These are phyloP conservation scores for Oscheius sp. DNA, from an alignment of 2,888 invertebrate species.

Conservation along the genomic window DNA sequence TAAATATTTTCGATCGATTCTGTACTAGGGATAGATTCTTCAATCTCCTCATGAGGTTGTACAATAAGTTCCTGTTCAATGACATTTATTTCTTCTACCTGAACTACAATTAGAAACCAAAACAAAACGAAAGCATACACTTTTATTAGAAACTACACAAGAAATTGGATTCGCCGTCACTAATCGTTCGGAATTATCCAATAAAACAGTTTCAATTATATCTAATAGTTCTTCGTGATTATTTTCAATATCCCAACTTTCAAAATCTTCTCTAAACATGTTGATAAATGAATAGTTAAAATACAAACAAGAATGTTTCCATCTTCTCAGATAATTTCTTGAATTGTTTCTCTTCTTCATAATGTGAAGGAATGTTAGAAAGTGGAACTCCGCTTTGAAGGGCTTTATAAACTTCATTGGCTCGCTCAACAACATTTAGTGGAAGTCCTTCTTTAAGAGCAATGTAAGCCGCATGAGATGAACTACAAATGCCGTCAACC, in stretches of 20 bases:
- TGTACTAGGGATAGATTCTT: no score
- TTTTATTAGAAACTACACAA: background rate
- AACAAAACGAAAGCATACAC: no score
- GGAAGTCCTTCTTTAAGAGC: conserved; percentile 77
- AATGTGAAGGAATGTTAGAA: background rate
- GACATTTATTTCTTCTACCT: no score
- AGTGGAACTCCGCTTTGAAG: background rate
- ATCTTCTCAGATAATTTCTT: background rate
- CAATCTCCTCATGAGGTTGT: no score
- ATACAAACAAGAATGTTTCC: background rate
- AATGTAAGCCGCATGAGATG: conserved; percentile 79
- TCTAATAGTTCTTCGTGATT: background rate
- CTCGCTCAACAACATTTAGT: conserved; percentile 74
- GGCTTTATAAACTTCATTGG: conserved; percentile 61
- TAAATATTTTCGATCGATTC: background rate
- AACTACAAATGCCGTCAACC: conserved; percentile 75
- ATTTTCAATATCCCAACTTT: conserved; percentile 4
- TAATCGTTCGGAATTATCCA: conserved; percentile 6
- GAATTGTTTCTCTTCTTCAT: background rate
- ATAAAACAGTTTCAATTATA: conserved; percentile 2
- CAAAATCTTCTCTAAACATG: conserved; percentile 13
- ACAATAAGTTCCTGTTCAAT: no score
- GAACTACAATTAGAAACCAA: no score
- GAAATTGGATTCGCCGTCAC: no score
- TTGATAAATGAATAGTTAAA: background rate